Conservation (phyloP, 2,113 vertebrate species). For the Gyps fulvus region DNA sequence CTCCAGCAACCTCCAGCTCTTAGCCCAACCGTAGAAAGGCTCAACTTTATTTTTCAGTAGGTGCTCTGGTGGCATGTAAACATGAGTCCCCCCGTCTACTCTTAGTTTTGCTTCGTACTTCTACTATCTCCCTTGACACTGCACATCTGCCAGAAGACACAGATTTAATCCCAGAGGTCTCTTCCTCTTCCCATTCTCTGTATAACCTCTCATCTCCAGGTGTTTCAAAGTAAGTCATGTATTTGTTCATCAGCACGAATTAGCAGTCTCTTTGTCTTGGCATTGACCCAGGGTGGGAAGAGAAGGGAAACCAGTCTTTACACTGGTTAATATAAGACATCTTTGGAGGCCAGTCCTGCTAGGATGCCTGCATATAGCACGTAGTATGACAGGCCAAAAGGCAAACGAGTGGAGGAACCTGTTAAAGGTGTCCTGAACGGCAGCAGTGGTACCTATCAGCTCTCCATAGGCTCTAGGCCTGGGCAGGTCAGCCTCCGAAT, state of each 20-base stretch:
- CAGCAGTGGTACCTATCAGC: background rate
- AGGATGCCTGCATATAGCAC: background rate
- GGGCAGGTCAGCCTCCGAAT: background rate
- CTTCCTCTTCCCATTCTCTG: background rate
- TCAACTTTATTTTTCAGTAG: background rate
- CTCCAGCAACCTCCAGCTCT: background rate
- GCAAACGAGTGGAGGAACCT: background rate
- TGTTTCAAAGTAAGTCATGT: background rate
- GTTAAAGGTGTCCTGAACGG: background rate
- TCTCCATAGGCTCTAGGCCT: background rate
- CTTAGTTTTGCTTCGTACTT: background rate
- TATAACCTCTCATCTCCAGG: background rate
- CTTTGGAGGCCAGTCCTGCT: background rate
- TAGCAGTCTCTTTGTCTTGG: background rate
- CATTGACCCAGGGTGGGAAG: background rate
- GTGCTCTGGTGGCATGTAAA: background rate
- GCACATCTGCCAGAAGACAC: background rate
- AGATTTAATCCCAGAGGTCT: background rate
- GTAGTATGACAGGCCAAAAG: background rate
- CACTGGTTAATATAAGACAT: fast-evolving
- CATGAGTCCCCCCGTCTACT: background rate
- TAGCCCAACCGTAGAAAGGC: background rate
- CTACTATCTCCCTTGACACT: background rate
- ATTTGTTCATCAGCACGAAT: background rate
- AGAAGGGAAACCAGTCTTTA: background rate